A percentile compares a stretch with the other conserved stretches of the same genome.
phyloP scores from a whole-genome alignment of 2,797 vertebrate genomes.

The Helostoma temminkii region DNA sequence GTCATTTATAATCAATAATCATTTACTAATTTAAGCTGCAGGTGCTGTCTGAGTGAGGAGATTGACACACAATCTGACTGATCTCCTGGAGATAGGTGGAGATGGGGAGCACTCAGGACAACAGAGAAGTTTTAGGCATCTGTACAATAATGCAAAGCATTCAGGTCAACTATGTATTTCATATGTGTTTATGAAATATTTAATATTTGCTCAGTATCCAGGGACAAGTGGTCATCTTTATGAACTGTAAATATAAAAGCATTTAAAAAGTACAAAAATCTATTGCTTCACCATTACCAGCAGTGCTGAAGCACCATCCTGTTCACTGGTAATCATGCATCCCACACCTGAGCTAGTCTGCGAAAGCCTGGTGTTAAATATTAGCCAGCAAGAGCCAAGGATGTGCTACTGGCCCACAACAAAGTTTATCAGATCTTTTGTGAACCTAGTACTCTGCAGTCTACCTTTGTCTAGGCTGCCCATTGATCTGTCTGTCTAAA shows the following conservation, averaged over 20 bases:
- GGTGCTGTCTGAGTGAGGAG: slow-evolving; percentile 38
- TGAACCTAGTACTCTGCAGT: slow-evolving; percentile 24
- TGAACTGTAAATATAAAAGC: too few species aligned
- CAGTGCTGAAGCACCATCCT: too few species aligned
- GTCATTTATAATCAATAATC: slow-evolving; percentile 43
- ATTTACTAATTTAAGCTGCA: slow-evolving; percentile 27
- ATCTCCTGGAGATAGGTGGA: slow-evolving; percentile 36
- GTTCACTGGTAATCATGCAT: too few species aligned
- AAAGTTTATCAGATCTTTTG: not conserved
- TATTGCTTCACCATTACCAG: too few species aligned
- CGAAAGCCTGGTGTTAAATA: too few species aligned
- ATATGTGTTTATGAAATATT: too few species aligned
- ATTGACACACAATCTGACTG: slow-evolving; percentile 43
- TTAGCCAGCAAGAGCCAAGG: not conserved
- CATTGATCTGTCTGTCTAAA: slow-evolving; percentile 70
- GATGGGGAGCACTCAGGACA: not conserved
- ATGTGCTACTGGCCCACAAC: slow-evolving; percentile 1
- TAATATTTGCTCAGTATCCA: too few species aligned
- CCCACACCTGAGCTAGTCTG: too few species aligned
- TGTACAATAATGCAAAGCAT: not conserved
- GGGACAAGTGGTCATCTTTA: too few species aligned
- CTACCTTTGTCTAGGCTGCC: slow-evolving; percentile 55
- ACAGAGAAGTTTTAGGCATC: not conserved
- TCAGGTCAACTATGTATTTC: too few species aligned
- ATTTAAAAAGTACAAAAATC: too few species aligned